Conservation (phyloP, 2,797 vertebrate species). For the Neosilurus mollespiculum region DNA sequence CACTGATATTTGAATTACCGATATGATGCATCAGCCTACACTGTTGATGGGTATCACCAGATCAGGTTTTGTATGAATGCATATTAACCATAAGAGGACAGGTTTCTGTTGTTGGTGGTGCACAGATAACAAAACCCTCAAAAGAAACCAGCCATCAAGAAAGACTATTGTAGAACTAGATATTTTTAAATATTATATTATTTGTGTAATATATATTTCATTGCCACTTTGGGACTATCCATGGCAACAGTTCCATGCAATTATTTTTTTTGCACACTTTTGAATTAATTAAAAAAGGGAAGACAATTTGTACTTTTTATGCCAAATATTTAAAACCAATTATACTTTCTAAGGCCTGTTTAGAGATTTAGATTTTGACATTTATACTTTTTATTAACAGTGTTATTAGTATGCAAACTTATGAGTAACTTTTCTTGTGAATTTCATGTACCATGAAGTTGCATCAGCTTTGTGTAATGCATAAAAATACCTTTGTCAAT, state of each 20-base stretch:
- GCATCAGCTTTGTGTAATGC: not conserved
- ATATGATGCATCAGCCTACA: constrained; percentile 13
- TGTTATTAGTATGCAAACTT: constrained; percentile 16
- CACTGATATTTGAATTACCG: constrained; percentile 44
- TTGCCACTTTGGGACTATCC: constrained; percentile 6
- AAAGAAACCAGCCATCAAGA: constrained; percentile 19
- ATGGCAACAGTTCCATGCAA: constrained; percentile 11
- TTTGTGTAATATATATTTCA: constrained; percentile 11
- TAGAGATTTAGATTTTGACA: constrained; percentile 1
- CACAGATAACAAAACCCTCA: constrained; percentile 32
- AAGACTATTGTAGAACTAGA: constrained; percentile 17
- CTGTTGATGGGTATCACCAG: constrained; percentile 21
- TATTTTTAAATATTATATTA: constrained; percentile 24
- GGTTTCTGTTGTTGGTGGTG: constrained; percentile 25
- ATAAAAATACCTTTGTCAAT: not conserved
- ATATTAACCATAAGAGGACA: constrained; percentile 20
- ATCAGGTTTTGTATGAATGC: constrained; percentile 31
- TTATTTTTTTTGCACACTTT: constrained; percentile 16
- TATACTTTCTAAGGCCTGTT: constrained; percentile 18
- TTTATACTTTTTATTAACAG: constrained; percentile 5
- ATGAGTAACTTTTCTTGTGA: not conserved
- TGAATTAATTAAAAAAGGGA: not conserved
- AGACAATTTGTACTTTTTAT: constrained; percentile 18
- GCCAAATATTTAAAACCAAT: constrained; percentile 26
- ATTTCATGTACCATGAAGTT: constrained; percentile 3